Conservation (phyloP, 2,113 vertebrate species). For the Potamarius usumacintae region DNA sequence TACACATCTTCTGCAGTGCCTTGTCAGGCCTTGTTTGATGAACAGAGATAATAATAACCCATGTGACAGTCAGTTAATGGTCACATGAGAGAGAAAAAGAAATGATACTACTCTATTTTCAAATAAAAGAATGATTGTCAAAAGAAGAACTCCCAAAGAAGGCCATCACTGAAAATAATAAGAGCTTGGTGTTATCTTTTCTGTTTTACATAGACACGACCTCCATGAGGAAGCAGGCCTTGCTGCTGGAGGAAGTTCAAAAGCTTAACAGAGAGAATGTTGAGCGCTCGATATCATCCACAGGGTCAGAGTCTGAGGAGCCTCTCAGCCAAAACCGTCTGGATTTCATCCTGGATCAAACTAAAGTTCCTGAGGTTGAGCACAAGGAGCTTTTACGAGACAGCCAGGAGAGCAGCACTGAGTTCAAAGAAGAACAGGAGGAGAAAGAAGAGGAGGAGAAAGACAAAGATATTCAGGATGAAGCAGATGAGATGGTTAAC, state of each 20-base stretch:
- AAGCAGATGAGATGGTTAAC: neutral
- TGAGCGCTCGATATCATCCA: constrained; percentile 66
- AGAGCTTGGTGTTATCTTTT: neutral
- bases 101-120: neutral
- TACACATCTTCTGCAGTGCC: neutral
- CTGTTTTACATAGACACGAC: constrained; percentile 64
- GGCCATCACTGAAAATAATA: neutral
- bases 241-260: constrained; percentile 77
- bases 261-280: constrained; percentile 83
- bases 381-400: constrained; percentile 34
- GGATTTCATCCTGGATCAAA: constrained; percentile 59
- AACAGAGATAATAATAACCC: neutral
- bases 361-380: constrained; percentile 33
- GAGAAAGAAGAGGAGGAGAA: constrained; percentile 17
- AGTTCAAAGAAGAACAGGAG: constrained; percentile 19
- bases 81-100: neutral
- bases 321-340: constrained; percentile 40
- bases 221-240: constrained; percentile 69
- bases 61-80: neutral
- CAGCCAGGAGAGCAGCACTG: constrained; percentile 8
- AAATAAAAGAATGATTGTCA: neutral
- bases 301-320: constrained; percentile 50
- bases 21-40: neutral
- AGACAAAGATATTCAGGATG: constrained; percentile 22
- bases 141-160: neutral